These are phyloP conservation scores for Palaemon carinicauda DNA, from an alignment of 1,140 invertebrate species.

Conservation along the genomic window DNA sequence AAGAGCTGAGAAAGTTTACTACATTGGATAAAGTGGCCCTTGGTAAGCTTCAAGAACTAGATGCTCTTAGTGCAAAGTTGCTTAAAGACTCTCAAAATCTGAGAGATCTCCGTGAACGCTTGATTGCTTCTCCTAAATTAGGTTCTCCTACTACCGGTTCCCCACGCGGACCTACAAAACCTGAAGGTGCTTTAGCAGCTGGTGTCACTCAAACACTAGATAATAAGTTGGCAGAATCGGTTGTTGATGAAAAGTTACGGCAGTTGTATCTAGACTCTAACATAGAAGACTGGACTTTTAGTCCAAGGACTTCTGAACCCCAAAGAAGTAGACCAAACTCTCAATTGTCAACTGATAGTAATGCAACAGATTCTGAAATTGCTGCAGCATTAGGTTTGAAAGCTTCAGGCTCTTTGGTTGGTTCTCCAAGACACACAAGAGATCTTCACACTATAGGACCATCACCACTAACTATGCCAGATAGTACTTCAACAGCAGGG, in stretches of 20 bases:
- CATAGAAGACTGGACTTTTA: slow-evolving; percentile 74
- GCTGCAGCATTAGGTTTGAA: slow-evolving; percentile 66
- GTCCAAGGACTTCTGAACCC: slow-evolving; percentile 61
- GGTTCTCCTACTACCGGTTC: slow-evolving; percentile 31
- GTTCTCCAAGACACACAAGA: slow-evolving; percentile 42
- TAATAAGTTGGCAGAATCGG: slow-evolving; percentile 64
- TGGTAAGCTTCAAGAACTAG: slow-evolving; percentile 80
- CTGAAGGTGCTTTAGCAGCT: slow-evolving; percentile 22
- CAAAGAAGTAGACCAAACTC: slow-evolving; percentile 68
- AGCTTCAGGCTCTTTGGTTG: slow-evolving; percentile 41
- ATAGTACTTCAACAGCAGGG: neutral
- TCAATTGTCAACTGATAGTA: slow-evolving; percentile 66
- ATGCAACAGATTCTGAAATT: slow-evolving; percentile 69
- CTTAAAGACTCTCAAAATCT: slow-evolving; percentile 81
- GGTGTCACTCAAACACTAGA: slow-evolving; percentile 63
- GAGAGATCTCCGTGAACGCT: slow-evolving; percentile 76
- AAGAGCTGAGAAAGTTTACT: slow-evolving; percentile 77
- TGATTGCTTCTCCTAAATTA: slow-evolving; percentile 65
- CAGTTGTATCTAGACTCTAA: slow-evolving; percentile 74
- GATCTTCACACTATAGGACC: slow-evolving; percentile 23
- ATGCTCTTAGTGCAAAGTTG: slow-evolving; percentile 77
- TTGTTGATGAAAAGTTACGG: slow-evolving; percentile 76
- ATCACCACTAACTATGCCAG: slow-evolving; percentile 11
- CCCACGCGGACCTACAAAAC: slow-evolving; percentile 1
- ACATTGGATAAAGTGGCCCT: slow-evolving; percentile 79